These are phyloP conservation scores for Eciton burchellii DNA, from an alignment of 1,140 invertebrate species.

Conservation along the genomic window DNA sequence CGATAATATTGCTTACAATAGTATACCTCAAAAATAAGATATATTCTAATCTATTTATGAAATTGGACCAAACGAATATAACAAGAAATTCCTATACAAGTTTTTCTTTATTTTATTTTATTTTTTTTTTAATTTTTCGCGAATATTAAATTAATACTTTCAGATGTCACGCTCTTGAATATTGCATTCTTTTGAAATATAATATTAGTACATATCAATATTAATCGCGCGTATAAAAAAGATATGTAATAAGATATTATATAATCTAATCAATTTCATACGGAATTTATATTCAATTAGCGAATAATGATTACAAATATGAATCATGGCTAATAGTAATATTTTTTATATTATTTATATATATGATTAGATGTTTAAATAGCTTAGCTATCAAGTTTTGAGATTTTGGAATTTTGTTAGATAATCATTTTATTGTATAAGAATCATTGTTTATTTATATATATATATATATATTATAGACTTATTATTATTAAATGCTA, in stretches of 20 bases:
- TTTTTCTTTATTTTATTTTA: constrained; percentile 16
- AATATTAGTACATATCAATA: constrained; percentile 69
- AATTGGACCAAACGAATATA: neutral
- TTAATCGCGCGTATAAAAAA: constrained; percentile 64
- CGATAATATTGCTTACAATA: constrained; percentile 65
- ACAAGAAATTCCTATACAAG: constrained; percentile 8
- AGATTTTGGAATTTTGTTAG: constrained; percentile 62
- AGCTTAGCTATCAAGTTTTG: constrained; percentile 61
- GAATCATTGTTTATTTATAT: constrained; percentile 78
- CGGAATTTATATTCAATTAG: constrained; percentile 48
- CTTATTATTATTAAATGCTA: constrained; percentile 82
- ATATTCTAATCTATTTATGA: too few relatives aligned
- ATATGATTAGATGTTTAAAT: constrained; percentile 54
- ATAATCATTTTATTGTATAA: constrained; percentile 77
- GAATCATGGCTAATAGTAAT: constrained; percentile 48
- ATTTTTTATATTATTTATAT: constrained; percentile 58
- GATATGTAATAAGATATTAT: neutral
- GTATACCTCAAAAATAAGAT: neutral
- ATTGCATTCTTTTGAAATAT: neutral
- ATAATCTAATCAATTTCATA: constrained; percentile 32
- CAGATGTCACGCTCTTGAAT: neutral
- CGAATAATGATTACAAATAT: constrained; percentile 51
- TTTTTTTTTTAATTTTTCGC: constrained; percentile 4
- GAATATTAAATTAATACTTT: too few relatives aligned
- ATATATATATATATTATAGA: constrained; percentile 78